Base-by-base conservation (phyloP, 2,797 vertebrate genomes). In the Trichosurus vulpecula region DNA sequence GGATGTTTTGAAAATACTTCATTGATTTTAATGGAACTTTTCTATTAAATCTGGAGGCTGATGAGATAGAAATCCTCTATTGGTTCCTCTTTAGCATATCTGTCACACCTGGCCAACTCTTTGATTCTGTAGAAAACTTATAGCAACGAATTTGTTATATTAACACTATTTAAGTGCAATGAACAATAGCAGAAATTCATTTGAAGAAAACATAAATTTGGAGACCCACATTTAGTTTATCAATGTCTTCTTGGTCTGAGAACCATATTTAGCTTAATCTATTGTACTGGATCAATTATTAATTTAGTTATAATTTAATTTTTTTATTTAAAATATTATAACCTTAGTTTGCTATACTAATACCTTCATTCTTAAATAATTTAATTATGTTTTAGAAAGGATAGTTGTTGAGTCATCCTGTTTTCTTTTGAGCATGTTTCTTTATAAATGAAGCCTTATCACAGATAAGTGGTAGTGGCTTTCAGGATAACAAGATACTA, bases 1-100 rank as follows among this genome's bases (percentile, higher is more conserved):
- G 95, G 87, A 91, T 96, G 92, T 97, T 97, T 98, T 97, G 92
- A 91, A 98, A 97, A 97, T 97, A 92, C 90, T 97, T 92, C 95
- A 74, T 61, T 96, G 94, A 95, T 98, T 98, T 98, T 96, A 97
- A 96, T 97, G 96, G 54, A 96, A 89, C 57, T 97, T 98, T 98
- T 96, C 81, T 92, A 92, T 95, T 93, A 97, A 96, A 93, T 92
- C 52, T 92, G 66, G 89, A 52, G 91, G 90, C 95, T 96, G 94
- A 94, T 66, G 53, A n/a, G 92, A 97, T 96, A 97, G 55, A 96
- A 96, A 96, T 96, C 93, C 93, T 97, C 94, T 56, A 81, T 96
- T 98, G 81, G 81, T 96, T 97, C 95, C 95, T 95, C 35, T 12
- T 52, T 93, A 97, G 94, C 61, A 95, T 97, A 97, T 94, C 74